Percentiles rank a stretch among this genome's conserved stretches.
Evolutionary conservation across 2,797 vertebrate genomes (phyloP).

Genomic region (Coluber constrictor): DNA sequence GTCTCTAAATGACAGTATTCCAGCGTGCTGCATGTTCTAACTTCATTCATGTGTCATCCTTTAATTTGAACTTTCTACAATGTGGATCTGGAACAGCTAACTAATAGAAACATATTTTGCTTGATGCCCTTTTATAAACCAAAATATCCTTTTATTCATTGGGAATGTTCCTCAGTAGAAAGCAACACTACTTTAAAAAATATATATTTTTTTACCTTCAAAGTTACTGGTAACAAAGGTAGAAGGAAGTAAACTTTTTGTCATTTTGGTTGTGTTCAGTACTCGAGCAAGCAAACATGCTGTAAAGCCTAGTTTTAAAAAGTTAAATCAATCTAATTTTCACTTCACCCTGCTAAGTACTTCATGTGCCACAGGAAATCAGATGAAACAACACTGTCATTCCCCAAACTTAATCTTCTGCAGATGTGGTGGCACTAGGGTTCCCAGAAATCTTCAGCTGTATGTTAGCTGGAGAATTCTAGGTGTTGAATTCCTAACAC

Average conservation of each 20-base stretch:
- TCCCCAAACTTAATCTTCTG: not conserved
- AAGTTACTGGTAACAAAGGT: not conserved
- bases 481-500: not conserved
- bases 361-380: not conserved
- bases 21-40: not conserved
- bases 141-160: not conserved
- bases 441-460: not conserved
- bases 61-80: not conserved
- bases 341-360: no score
- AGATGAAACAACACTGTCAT: not conserved
- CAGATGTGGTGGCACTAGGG: not conserved
- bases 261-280: not conserved
- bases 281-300: not conserved
- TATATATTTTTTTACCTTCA: not conserved
- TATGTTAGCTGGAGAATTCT: not conserved
- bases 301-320: not conserved
- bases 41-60: conserved; percentile 4
- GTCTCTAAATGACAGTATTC: not conserved
- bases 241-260: not conserved
- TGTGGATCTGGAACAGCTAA: not conserved
- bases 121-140: not conserved
- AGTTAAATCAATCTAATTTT: not conserved
- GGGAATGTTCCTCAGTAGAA: not conserved
- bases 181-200: no score
- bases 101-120: not conserved